Percentiles rank a stretch among this genome's conserved stretches.
These are phyloP conservation scores for Loris lydekkerianus DNA, from an alignment of 2,797 vertebrate genomes.

Conservation along the genomic window DNA sequence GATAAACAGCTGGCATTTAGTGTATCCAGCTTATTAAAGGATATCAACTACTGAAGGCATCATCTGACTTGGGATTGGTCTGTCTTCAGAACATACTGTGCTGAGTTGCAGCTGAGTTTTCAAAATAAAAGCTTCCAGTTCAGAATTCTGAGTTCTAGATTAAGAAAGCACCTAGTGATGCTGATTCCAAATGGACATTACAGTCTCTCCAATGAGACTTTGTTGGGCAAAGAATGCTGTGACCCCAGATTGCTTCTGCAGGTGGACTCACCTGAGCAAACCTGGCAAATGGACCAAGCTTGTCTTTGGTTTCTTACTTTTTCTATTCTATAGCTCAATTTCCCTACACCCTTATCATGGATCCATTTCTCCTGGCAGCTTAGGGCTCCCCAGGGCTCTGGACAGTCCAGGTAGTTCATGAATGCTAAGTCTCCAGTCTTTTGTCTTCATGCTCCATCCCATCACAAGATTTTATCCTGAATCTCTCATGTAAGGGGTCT, in stretches of 20 bases:
- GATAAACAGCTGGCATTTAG: constrained; percentile 4
- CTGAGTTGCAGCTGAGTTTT: constrained; percentile 48
- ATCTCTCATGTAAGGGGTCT: not conserved
- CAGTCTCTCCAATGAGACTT: constrained; percentile 7
- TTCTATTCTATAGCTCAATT: not conserved
- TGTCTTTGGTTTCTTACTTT: constrained; percentile 3
- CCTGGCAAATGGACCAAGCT: not conserved
- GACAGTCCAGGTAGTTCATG: not conserved
- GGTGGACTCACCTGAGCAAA: constrained; percentile 21
- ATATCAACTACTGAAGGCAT: not conserved
- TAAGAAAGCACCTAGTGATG: constrained; percentile 52
- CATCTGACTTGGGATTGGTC: constrained; percentile 27
- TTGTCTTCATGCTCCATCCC: constrained; percentile 17
- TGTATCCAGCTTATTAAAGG: constrained; percentile 2
- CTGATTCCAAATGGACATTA: constrained; percentile 13
- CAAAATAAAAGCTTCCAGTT: constrained; percentile 42
- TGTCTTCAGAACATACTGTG: constrained; percentile 14
- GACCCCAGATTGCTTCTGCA: constrained; percentile 43
- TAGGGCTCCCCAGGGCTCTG: not conserved
- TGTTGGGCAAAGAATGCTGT: constrained; percentile 25
- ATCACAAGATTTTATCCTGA: constrained; percentile 5
- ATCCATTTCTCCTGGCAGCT: not conserved
- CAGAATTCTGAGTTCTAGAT: constrained; percentile 34
- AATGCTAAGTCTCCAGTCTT: not conserved
- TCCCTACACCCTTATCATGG: not conserved